A percentile compares a stretch with the other conserved stretches of the same genome.
These are phyloP conservation scores for Hyperoodon ampullatus DNA, from an alignment of 2,113 vertebrate species.

Conservation along the genomic window DNA sequence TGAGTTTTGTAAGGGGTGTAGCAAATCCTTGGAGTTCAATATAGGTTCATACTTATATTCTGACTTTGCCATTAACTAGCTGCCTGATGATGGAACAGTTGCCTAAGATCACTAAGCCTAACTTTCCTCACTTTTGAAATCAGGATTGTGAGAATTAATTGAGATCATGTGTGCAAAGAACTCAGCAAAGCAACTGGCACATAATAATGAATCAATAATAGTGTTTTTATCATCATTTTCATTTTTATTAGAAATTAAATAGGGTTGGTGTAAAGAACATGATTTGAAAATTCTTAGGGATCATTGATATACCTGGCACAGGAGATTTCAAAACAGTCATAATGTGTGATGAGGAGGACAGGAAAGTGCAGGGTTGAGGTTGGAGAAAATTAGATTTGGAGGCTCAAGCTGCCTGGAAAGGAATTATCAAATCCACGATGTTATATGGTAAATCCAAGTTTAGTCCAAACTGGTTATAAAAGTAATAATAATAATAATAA, in stretches of 20 bases:
- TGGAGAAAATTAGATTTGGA: background rate
- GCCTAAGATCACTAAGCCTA: background rate
- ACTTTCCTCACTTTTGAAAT: background rate
- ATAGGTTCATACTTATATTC: conserved; percentile 1
- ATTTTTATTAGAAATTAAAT: background rate
- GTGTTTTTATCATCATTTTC: background rate
- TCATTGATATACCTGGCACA: background rate
- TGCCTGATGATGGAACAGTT: background rate
- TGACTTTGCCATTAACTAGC: background rate
- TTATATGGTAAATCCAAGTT: background rate
- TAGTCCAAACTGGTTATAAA: background rate
- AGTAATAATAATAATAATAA: background rate
- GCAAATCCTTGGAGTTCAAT: background rate
- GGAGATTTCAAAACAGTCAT: background rate
- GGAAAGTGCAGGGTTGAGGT: background rate
- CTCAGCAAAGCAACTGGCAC: background rate
- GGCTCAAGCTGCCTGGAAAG: background rate
- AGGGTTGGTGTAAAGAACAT: background rate
- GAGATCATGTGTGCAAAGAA: background rate
- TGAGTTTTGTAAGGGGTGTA: background rate
- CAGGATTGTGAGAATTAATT: background rate
- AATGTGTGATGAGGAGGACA: background rate
- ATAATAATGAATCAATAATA: background rate
- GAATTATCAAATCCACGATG: background rate
- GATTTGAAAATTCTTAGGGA: background rate